These are phyloP conservation scores for Callipepla californica DNA, from an alignment of 2,113 vertebrate genomes.

Conservation along the genomic window DNA sequence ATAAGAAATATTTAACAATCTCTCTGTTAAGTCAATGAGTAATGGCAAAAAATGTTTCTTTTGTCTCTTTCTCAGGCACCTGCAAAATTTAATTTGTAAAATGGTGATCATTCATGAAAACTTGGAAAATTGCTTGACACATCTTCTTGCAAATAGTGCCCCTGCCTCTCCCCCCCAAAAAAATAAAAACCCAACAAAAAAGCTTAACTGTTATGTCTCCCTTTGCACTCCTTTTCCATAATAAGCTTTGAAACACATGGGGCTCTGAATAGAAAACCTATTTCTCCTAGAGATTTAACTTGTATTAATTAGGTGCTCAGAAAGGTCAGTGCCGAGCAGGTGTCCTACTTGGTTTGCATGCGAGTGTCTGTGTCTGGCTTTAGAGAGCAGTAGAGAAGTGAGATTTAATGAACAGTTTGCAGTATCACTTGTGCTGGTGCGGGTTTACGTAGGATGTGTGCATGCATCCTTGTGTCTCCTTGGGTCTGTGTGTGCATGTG, in stretches of 20 bases:
- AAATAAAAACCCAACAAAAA: neutral
- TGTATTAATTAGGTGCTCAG: neutral
- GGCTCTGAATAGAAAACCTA: neutral
- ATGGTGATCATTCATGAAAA: conserved; percentile 42
- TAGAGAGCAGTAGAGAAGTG: neutral
- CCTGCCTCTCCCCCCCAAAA: neutral
- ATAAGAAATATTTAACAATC: conserved; percentile 52
- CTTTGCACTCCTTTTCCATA: neutral
- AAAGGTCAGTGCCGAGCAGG: neutral
- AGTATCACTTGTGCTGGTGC: neutral
- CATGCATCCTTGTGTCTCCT: neutral
- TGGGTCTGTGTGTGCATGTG: neutral
- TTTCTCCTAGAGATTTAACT: conserved; percentile 11
- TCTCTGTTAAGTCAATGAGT: conserved; percentile 53
- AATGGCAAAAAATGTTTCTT: neutral
- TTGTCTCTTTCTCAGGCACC: conserved; percentile 36
- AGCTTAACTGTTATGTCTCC: neutral
- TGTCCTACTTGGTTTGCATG: neutral
- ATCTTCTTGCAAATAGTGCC: conserved; percentile 46
- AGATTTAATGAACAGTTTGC: neutral
- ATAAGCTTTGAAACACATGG: neutral
- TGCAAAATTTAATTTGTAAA: conserved; percentile 70
- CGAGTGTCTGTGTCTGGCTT: neutral
- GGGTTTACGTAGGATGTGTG: neutral
- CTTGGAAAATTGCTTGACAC: conserved; percentile 48